Percentiles rank a stretch among this genome's conserved stretches.
These are phyloP conservation scores for Tragelaphus imberbis DNA, from an alignment of 2,113 vertebrate species.

Conservation along the genomic window DNA sequence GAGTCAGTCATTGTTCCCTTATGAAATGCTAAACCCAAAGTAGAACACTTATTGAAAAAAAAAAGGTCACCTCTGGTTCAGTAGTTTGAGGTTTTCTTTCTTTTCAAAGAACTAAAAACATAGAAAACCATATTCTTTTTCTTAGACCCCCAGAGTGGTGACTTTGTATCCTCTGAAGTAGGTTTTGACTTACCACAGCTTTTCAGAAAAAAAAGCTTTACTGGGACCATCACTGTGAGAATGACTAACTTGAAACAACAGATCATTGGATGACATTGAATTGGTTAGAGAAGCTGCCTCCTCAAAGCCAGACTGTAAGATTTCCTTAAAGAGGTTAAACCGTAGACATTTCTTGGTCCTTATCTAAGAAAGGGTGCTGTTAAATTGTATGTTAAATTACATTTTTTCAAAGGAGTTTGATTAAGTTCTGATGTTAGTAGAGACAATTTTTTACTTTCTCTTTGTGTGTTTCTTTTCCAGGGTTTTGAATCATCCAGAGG, in stretches of 20 bases:
- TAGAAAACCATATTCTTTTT: constrained; percentile 21
- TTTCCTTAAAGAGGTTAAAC: neutral
- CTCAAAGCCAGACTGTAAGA: neutral
- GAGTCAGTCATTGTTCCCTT: neutral
- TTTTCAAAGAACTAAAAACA: constrained; percentile 32
- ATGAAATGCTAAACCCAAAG: neutral
- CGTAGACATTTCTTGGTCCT: neutral
- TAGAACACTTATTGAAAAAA: neutral
- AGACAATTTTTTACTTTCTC: neutral
- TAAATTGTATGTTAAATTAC: neutral
- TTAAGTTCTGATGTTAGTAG: neutral
- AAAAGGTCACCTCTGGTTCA: neutral
- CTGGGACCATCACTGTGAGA: neutral
- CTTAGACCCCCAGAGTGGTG: constrained; percentile 24
- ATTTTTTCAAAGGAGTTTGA: neutral
- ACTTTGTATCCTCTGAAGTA: constrained; percentile 56
- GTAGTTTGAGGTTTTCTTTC: constrained; percentile 54
- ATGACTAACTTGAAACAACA: neutral
- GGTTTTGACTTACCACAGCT: constrained; percentile 56
- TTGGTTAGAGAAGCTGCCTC: neutral
- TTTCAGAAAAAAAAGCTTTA: constrained; percentile 24
- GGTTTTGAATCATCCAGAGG: neutral
- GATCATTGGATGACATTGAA: neutral
- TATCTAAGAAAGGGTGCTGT: neutral
- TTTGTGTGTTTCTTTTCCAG: neutral